Conservation (phyloP, 2,888 invertebrate species). For the Nineta flava region DNA sequence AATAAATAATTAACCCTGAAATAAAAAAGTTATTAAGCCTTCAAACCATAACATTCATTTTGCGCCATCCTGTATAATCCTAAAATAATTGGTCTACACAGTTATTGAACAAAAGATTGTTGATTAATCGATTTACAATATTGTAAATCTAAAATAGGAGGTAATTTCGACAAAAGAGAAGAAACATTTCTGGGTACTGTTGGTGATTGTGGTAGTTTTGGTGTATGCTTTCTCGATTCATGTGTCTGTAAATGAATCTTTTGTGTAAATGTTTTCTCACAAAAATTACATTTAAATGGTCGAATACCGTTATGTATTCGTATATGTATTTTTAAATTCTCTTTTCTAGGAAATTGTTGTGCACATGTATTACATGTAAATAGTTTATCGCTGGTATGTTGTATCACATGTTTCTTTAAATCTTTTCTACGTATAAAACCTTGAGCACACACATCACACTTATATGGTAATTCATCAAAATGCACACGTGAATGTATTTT, state of each 20-base stretch:
- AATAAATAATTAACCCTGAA: too few species aligned
- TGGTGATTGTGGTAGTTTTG: too few species aligned
- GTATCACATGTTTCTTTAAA: not conserved
- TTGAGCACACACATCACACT: not conserved
- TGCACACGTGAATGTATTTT: not conserved
- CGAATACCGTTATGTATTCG: not conserved
- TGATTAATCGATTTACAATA: too few species aligned
- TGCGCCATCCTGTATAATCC: too few species aligned
- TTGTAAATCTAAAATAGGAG: too few species aligned
- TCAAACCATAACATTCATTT: too few species aligned
- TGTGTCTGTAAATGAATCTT: not conserved
- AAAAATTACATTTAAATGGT: constrained; percentile 1
- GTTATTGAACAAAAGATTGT: too few species aligned
- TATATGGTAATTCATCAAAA: not conserved
- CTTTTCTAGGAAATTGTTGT: not conserved
- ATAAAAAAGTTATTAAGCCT: too few species aligned
- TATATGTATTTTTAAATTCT: not conserved
- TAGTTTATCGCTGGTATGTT: not conserved
- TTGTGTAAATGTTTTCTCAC: not conserved
- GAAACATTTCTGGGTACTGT: too few species aligned
- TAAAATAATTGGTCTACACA: too few species aligned
- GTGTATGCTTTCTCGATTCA: not conserved
- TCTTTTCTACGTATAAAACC: not conserved
- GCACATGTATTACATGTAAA: not conserved
- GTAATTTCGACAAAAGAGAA: too few species aligned